phyloP scores from a whole-genome alignment of 2,113 vertebrate species.

The Pionites leucogaster region DNA sequence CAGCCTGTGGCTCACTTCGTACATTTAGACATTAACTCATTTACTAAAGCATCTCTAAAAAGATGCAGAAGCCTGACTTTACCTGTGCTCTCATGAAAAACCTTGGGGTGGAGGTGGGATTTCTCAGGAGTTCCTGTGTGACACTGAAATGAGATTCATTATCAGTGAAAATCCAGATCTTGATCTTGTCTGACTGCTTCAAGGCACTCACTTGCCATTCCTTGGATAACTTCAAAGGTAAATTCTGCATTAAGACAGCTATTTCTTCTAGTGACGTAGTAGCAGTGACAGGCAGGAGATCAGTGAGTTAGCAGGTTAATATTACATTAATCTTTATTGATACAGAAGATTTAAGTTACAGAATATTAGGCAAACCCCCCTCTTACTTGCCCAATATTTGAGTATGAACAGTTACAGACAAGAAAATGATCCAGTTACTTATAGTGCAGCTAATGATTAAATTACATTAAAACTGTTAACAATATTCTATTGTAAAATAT shows the following conservation, averaged over 20 bases:
- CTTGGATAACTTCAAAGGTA: background rate
- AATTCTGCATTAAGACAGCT: background rate
- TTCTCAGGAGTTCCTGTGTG: background rate
- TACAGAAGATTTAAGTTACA: constrained; percentile 41
- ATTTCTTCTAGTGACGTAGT: background rate
- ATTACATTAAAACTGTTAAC: constrained; percentile 35
- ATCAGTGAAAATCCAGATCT: background rate
- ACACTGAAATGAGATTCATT: background rate
- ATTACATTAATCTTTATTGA: constrained; percentile 66
- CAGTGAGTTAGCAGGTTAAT: constrained; percentile 18
- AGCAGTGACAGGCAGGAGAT: background rate
- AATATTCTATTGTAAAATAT: constrained; percentile 49
- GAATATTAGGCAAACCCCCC: constrained; percentile 13
- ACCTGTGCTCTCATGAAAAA: background rate
- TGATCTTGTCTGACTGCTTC: background rate
- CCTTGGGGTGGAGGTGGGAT: background rate
- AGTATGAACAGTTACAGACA: constrained; percentile 50
- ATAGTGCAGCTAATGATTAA: constrained; percentile 14
- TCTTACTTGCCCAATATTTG: background rate
- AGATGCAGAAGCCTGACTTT: background rate
- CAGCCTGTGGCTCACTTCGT: background rate
- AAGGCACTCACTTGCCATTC: background rate
- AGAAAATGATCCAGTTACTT: constrained; percentile 35
- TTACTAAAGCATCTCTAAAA: background rate
- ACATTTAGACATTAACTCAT: background rate